A percentile compares a stretch with the other conserved stretches of the same genome.
phyloP scores from a whole-genome alignment of 2,888 invertebrate species.

The Amiota communis region DNA sequence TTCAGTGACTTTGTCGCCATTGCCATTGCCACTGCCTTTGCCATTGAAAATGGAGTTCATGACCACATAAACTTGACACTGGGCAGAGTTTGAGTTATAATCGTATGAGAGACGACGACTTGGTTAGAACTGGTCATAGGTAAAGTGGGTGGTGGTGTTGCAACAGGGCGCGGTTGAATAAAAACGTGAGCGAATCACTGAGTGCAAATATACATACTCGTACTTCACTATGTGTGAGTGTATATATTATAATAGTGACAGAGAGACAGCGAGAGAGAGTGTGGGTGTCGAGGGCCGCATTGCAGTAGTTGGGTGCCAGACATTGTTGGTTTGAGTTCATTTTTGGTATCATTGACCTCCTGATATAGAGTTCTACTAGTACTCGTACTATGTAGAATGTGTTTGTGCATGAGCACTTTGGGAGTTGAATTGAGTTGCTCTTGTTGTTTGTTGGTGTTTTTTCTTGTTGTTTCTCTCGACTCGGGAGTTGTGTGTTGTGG shows the following conservation, averaged over 20 bases:
- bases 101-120: slow-evolving; percentile 15
- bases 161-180: slow-evolving; percentile 53
- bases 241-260: slow-evolving; percentile 55
- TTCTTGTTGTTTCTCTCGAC: background rate
- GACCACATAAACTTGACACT: slow-evolving; percentile 70
- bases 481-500: slow-evolving; percentile 29
- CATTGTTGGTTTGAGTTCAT: slow-evolving; percentile 55
- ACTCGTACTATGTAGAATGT: too few relatives aligned
- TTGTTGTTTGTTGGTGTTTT: background rate
- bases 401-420: slow-evolving; percentile 21
- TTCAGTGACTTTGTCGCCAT: too few relatives aligned
- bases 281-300: slow-evolving; percentile 43
- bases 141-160: slow-evolving; percentile 35
- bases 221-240: slow-evolving; percentile 50
- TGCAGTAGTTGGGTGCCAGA: slow-evolving; percentile 38
- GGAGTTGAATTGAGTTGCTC: slow-evolving; percentile 30
- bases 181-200: slow-evolving; percentile 1
- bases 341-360: slow-evolving; percentile 64
- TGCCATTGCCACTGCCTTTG: slow-evolving; percentile 35
- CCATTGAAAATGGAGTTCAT: slow-evolving; percentile 68
- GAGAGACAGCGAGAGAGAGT: background rate
- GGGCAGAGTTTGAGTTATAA: slow-evolving; percentile 48
- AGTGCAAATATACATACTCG: slow-evolving; percentile 32
- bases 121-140: slow-evolving; percentile 26
- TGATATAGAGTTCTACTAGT: slow-evolving; percentile 39